phyloP scores from a whole-genome alignment of 2,888 invertebrate genomes.

The Phalera bucephala region DNA sequence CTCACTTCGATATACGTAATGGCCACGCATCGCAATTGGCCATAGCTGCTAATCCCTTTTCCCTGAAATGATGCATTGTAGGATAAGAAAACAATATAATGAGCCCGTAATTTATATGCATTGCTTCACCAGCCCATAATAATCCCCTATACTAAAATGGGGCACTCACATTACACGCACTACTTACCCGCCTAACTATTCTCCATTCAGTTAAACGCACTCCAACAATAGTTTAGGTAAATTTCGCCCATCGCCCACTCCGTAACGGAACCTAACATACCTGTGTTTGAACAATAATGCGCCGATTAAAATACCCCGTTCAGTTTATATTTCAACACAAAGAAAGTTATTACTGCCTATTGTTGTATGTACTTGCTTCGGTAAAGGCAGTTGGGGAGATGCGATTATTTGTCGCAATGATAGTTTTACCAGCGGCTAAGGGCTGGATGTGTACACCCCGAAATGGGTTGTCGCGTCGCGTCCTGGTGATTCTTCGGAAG shows the following conservation, averaged over 20 bases:
- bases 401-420: conserved; percentile 13
- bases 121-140: too few relatives aligned
- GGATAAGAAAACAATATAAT: too few relatives aligned
- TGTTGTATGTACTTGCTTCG: conserved; percentile 48
- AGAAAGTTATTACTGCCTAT: conserved; percentile 70
- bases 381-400: conserved; percentile 22
- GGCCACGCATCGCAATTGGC: too few relatives aligned
- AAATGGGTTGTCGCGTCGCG: too few relatives aligned
- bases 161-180: conserved; percentile 3
- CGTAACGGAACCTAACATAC: conserved; percentile 5
- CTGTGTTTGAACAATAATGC: conserved; percentile 50
- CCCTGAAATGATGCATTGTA: too few relatives aligned
- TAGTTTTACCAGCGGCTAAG: too few relatives aligned
- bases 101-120: too few relatives aligned
- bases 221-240: conserved; percentile 36
- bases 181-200: conserved; percentile 13
- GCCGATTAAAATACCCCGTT: conserved; percentile 71
- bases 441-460: too few relatives aligned
- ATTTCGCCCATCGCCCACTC: conserved; percentile 41
- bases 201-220: conserved; percentile 22
- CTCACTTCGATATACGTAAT: too few relatives aligned
- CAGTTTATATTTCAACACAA: conserved; percentile 57
- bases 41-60: too few relatives aligned
- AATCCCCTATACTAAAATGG: too few relatives aligned
- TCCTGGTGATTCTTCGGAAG: too few relatives aligned